These are phyloP conservation scores for Ammodramus savannarum DNA, from an alignment of 2,113 vertebrate species.

Conservation along the genomic window DNA sequence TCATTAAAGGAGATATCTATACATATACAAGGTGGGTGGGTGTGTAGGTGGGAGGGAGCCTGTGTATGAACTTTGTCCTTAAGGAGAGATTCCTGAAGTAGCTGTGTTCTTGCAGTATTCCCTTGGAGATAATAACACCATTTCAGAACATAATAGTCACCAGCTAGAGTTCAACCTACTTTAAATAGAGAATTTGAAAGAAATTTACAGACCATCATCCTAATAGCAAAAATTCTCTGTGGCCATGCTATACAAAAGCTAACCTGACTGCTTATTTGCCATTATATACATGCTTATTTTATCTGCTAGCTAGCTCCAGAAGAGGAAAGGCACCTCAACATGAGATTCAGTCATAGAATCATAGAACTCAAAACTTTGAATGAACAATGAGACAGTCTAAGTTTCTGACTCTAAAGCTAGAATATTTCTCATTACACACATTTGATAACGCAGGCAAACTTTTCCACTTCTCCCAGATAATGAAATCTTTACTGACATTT, in stretches of 20 bases:
- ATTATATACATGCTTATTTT: not conserved
- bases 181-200: slow-evolving; percentile 11
- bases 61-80: not conserved
- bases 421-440: not conserved
- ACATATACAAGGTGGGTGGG: not conserved
- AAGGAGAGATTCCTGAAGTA: slow-evolving; percentile 10
- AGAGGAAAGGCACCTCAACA: not conserved
- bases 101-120: not conserved
- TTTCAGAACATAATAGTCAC: slow-evolving; percentile 4
- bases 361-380: not conserved
- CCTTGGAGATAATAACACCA: not conserved
- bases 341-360: not conserved
- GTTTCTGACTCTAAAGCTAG: not conserved
- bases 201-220: not conserved
- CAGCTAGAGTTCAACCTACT: not conserved
- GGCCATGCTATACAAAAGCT: not conserved
- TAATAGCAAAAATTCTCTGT: not conserved
- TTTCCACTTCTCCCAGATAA: not conserved
- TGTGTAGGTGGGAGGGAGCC: not conserved
- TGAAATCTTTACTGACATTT: not conserved
- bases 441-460: not conserved
- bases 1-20: not conserved
- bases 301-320: not conserved
- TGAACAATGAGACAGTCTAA: not conserved
- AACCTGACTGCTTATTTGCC: not conserved